phyloP scores from a whole-genome alignment of 2,113 vertebrate species.

The Petaurus breviceps region DNA sequence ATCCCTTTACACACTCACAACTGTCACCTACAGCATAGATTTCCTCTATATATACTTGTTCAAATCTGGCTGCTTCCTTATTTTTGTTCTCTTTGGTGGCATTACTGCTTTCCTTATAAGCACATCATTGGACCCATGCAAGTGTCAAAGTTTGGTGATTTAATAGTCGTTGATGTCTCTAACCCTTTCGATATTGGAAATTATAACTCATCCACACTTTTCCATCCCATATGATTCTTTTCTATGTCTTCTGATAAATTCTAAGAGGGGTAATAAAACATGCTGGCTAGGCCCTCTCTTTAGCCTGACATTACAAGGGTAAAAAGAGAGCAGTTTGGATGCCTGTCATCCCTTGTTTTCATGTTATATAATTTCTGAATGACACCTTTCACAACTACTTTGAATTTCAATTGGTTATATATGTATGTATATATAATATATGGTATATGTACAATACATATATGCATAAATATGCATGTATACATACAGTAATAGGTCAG shows the following conservation, averaged over 20 bases:
- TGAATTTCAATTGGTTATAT: no score
- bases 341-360: not conserved
- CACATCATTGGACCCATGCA: not conserved
- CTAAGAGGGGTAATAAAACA: not conserved
- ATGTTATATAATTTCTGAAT: not conserved
- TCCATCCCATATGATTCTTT: not conserved
- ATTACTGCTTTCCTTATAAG: not conserved
- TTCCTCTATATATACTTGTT: not conserved
- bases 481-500: not conserved
- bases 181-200: not conserved
- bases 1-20: not conserved
- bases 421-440: no score
- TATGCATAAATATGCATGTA: not conserved
- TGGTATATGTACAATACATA: not conserved
- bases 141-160: not conserved
- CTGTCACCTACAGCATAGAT: not conserved
- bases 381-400: no score
- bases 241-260: not conserved
- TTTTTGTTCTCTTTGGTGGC: not conserved
- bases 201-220: not conserved
- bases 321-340: not conserved
- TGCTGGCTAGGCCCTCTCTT: not conserved
- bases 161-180: not conserved
- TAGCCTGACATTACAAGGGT: not conserved
- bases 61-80: not conserved